These are phyloP conservation scores for Lasius platythorax DNA, from an alignment of 2,888 invertebrate species.

Conservation along the genomic window DNA sequence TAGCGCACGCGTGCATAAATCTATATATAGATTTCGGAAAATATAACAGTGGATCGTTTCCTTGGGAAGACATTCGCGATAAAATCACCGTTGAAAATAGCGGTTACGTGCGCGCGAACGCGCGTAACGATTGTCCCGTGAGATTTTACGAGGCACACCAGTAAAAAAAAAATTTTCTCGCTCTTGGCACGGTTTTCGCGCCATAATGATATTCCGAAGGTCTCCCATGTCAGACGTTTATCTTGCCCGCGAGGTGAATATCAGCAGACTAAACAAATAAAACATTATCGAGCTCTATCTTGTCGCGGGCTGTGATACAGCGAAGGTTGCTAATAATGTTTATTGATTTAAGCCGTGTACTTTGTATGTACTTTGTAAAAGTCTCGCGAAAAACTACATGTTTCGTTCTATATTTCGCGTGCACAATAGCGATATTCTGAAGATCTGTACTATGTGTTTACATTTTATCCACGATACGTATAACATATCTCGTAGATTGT, in stretches of 20 bases:
- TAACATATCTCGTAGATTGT: not conserved
- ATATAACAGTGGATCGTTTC: not conserved
- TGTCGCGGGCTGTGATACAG: constrained; percentile 5
- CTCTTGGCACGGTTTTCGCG: constrained; percentile 34
- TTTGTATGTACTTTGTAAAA: not conserved
- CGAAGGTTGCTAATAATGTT: constrained; percentile 15
- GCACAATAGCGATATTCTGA: constrained; percentile 6
- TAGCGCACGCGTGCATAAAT: constrained; percentile 28
- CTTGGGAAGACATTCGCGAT: constrained; percentile 16
- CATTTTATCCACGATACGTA: constrained; percentile 2
- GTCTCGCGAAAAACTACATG: not conserved
- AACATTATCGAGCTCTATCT: constrained; percentile 24
- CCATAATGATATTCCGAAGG: constrained; percentile 38
- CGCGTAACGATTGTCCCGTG: constrained; percentile 30
- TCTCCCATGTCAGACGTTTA: constrained; percentile 25
- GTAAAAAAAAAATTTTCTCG: constrained; percentile 24
- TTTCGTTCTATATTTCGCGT: not conserved
- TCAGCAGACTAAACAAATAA: constrained; percentile 31
- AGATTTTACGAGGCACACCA: constrained; percentile 11
- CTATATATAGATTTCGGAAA: constrained; percentile 36
- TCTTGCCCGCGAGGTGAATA: constrained; percentile 22
- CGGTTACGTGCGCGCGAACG: constrained; percentile 10
- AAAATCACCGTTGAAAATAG: constrained; percentile 31
- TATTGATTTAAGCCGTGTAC: constrained; percentile 12
- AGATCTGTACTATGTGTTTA: not conserved